Evolutionary conservation across 2,797 vertebrate species (phyloP).

Genomic region (Dermochelys coriacea): DNA sequence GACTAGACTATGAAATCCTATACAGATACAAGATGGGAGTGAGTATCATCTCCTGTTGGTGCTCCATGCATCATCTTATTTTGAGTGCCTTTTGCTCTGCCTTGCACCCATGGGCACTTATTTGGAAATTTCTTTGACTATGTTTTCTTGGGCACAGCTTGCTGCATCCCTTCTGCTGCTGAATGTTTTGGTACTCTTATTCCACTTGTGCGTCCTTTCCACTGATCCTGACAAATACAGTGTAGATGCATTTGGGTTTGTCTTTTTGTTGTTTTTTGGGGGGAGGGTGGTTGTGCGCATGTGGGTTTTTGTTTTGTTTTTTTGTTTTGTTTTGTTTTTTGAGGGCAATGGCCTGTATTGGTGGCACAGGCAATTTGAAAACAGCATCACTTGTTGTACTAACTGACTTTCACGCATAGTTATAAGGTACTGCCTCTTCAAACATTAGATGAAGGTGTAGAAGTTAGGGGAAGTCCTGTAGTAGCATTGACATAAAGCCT

Average conservation of each 20-base stretch:
- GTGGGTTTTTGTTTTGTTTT: too few relatives aligned
- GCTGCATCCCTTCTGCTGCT: accelerated
- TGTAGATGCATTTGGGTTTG: not conserved
- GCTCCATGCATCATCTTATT: not conserved
- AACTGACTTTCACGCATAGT: accelerated
- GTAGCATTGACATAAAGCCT: accelerated
- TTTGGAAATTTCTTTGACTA: not conserved
- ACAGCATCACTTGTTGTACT: accelerated
- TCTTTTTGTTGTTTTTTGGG: not conserved
- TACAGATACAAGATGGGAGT: not conserved
- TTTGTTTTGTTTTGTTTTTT: too few relatives aligned
- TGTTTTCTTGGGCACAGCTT: not conserved
- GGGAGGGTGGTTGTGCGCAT: too few relatives aligned
- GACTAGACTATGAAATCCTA: not conserved
- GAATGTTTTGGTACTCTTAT: not conserved
- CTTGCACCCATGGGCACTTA: not conserved
- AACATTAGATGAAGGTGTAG: not conserved
- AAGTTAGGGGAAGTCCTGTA: not conserved
- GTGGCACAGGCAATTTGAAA: not conserved
- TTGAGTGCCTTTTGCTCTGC: not conserved
- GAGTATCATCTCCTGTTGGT: not conserved
- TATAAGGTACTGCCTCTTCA: not conserved
- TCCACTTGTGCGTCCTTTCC: not conserved
- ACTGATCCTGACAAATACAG: accelerated
- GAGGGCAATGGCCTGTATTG: not conserved